Base-by-base conservation (phyloP, 1,140 invertebrate genomes). In the Coelopa frigida region DNA sequence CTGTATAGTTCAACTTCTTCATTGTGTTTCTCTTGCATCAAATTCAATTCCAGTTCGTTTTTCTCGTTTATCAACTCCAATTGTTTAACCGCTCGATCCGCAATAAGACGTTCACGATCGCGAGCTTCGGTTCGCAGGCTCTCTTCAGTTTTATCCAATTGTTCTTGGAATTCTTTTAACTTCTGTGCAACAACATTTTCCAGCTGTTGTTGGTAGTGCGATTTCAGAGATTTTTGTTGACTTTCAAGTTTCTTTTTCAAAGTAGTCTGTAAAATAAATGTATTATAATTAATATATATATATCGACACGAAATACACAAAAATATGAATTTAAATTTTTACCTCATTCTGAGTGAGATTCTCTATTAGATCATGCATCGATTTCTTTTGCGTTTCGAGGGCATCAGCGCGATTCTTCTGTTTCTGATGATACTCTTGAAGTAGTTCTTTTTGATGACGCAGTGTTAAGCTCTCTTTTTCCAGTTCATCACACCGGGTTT, bases 151-250 rank as follows among this genome's bases (percentile, higher is more conserved):
- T 73, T 60, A 50, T 88, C 84, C 11, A 88, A 70, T 63, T 88
- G 84, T 5, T 59, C 66, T 60, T 88, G 85, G 59, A 88, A 88
- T 64, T 89, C 85, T 53, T 79, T 77, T 40, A 87, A 61, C 64
- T 89, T 89, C 14, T 75, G 75, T 47, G 80, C 73, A 3, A 89
- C 84, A 3, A 86, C 81, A 33, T 79, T 75, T 46, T 89, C 85
- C 22, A 89, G 70, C 70, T 89, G 85, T 46, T 81, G 80, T 59
- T 89, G 86, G 57, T 88, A 89, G 55, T 84, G 79, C 17, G 77
- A 74, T 56, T 83, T 80, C 8, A 87, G 63, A 48, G 86, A 82
- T 7, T 72, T 68, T 53, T 81, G 81, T 43, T 80, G 79, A 6
- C 76, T 68, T 36, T 87, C 83, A 10, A 84, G 57, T 38, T 81